Conservation (phyloP, 53 echinoderm and acorn worm genomes). For the Holothuria leucospilota region DNA sequence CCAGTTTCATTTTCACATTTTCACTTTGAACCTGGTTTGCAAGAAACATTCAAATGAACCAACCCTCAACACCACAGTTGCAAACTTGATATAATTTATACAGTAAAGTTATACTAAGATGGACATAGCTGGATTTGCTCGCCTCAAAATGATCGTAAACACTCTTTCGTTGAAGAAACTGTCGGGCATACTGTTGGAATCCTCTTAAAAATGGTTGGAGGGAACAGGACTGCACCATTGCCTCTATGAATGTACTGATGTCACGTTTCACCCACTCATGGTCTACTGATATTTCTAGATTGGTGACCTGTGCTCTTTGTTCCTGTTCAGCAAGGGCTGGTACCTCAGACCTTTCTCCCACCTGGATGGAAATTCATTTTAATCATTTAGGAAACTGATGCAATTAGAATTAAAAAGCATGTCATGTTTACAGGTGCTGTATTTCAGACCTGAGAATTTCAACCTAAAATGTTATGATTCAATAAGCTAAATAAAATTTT, state of each 20-base stretch:
- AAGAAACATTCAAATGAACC: too few species aligned
- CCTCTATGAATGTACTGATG: slow-evolving; percentile 45
- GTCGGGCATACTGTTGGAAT: slow-evolving; percentile 76
- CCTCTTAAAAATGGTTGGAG: slow-evolving; percentile 88
- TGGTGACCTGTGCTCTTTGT: slow-evolving; percentile 19
- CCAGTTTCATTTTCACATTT: too few species aligned
- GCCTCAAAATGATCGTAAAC: slow-evolving; percentile 75
- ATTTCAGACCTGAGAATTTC: too few species aligned
- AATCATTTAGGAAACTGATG: too few species aligned
- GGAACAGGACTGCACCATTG: slow-evolving; percentile 52
- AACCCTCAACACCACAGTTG: too few species aligned
- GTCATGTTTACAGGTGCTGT: too few species aligned
- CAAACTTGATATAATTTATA: too few species aligned
- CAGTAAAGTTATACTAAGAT: too few species aligned
- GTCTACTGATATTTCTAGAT: slow-evolving; percentile 5
- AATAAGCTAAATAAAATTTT: too few species aligned
- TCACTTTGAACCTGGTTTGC: too few species aligned
- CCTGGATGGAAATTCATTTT: background rate
- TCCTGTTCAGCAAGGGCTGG: slow-evolving; percentile 40
- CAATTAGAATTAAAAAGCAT: too few species aligned
- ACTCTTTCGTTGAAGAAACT: slow-evolving; percentile 63
- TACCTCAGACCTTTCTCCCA: background rate
- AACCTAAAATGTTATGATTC: too few species aligned
- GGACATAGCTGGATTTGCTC: background rate
- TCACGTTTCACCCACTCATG: slow-evolving; percentile 41